Conservation (phyloP, 2,113 vertebrate species). For the Chaetorhynchus papuensis region DNA sequence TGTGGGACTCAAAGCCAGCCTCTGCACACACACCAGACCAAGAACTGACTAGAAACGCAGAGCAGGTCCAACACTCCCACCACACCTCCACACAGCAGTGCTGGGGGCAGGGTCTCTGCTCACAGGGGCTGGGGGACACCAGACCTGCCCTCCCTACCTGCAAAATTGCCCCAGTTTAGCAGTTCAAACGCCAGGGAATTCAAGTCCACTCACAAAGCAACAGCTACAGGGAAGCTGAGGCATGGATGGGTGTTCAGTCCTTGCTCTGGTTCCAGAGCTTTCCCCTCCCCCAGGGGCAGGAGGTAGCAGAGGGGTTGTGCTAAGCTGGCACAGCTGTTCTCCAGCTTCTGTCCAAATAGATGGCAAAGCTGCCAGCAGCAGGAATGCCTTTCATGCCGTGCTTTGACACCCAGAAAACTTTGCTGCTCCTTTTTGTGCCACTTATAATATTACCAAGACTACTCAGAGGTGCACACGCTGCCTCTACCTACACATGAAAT, state of each 20-base stretch:
- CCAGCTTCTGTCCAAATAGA: neutral
- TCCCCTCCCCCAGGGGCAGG: neutral
- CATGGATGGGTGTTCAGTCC: fast-evolving
- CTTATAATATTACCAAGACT: neutral
- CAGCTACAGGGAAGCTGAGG: neutral
- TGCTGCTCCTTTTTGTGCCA: neutral
- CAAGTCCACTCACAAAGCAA: neutral
- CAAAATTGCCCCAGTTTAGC: neutral
- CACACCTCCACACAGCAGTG: fast-evolving
- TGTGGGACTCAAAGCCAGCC: neutral
- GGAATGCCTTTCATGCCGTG: neutral
- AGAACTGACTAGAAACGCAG: fast-evolving
- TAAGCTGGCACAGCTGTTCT: neutral
- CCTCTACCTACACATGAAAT: slow-evolving; percentile 6
- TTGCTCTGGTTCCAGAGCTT: neutral
- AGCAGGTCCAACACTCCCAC: neutral
- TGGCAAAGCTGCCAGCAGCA: neutral
- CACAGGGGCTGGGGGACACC: neutral
- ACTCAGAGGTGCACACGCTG: neutral
- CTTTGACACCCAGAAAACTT: slow-evolving; percentile 2
- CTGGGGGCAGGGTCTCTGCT: neutral
- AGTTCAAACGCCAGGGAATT: neutral
- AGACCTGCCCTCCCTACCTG: neutral
- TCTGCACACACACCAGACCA: neutral
- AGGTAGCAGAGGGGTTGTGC: neutral